Evolutionary conservation across 2,888 invertebrate genomes (phyloP).

Genomic region (Drosophila longiperda): DNA sequence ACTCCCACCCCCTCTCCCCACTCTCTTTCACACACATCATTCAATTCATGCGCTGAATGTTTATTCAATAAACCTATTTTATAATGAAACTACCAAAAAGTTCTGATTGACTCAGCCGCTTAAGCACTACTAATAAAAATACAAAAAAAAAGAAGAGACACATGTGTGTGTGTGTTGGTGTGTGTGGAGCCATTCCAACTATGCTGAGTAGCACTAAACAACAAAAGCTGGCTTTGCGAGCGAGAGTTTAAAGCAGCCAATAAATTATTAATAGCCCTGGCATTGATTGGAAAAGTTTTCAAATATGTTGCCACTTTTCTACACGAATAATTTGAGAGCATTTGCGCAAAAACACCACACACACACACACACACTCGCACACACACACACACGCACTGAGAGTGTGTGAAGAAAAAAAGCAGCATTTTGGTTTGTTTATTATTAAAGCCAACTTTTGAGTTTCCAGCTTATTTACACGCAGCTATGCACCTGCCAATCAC

Average conservation of each 20-base stretch:
- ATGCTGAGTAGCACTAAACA: constrained; percentile 34
- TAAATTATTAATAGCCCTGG: constrained; percentile 80
- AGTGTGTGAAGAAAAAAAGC: background rate
- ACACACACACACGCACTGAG: constrained; percentile 30
- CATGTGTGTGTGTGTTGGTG: background rate
- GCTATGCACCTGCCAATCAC: constrained; percentile 35
- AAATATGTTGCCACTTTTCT: constrained; percentile 82
- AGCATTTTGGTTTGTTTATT: constrained; percentile 61
- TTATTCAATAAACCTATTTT: constrained; percentile 63
- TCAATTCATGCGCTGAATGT: constrained; percentile 25
- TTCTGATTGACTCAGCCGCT: constrained; percentile 68
- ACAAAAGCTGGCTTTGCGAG: constrained; percentile 20
- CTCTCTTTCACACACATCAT: background rate
- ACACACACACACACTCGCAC: constrained; percentile 27
- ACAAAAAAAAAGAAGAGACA: constrained; percentile 6
- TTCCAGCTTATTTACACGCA: constrained; percentile 67
- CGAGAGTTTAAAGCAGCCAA: constrained; percentile 75
- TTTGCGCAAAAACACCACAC: constrained; percentile 51
- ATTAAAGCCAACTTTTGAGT: constrained; percentile 69
- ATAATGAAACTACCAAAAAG: constrained; percentile 64
- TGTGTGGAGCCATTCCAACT: constrained; percentile 8
- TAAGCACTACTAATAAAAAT: constrained; percentile 49
- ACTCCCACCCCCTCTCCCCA: background rate
- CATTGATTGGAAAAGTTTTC: constrained; percentile 82
- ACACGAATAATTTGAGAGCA: constrained; percentile 76